These are phyloP conservation scores for Plagodis dolabraria DNA, from an alignment of 2,888 invertebrate species.

Conservation along the genomic window DNA sequence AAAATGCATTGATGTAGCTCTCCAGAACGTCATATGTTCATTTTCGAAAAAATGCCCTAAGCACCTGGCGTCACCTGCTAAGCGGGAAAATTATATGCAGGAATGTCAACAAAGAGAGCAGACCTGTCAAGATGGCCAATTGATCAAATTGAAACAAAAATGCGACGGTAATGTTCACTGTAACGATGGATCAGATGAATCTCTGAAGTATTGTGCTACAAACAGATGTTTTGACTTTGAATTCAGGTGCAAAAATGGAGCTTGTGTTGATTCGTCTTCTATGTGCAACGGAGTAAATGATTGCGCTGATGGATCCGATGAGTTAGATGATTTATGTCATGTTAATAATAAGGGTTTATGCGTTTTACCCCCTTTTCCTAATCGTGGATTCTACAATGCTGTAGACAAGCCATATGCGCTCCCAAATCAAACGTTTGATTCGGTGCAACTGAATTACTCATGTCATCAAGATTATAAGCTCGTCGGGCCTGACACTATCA, in stretches of 20 bases:
- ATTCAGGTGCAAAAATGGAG: constrained; percentile 23
- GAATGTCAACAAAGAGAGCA: constrained; percentile 10
- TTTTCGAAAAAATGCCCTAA: too few relatives aligned
- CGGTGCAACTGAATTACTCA: too few relatives aligned
- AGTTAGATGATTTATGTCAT: constrained; percentile 15
- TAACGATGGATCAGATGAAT: constrained; percentile 23
- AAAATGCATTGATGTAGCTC: too few relatives aligned
- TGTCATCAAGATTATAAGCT: too few relatives aligned
- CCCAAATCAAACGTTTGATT: too few relatives aligned
- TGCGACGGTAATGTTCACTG: constrained; percentile 21
- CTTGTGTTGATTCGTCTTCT: constrained; percentile 9
- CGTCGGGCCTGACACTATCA: too few relatives aligned
- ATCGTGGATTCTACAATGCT: constrained; percentile 8
- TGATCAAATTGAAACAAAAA: constrained; percentile 5
- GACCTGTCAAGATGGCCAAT: constrained; percentile 16
- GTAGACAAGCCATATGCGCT: too few relatives aligned
- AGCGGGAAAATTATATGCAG: not conserved
- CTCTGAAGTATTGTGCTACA: constrained; percentile 11
- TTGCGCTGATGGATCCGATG: constrained; percentile 26
- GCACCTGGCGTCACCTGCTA: too few relatives aligned
- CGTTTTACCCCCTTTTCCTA: constrained; percentile 1
- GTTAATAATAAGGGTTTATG: not conserved
- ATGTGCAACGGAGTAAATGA: constrained; percentile 13
- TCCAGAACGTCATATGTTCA: too few relatives aligned
- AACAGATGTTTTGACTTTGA: constrained; percentile 5